Base-by-base conservation (phyloP, 2,888 invertebrate genomes). In the Sminthurides aquaticus region DNA sequence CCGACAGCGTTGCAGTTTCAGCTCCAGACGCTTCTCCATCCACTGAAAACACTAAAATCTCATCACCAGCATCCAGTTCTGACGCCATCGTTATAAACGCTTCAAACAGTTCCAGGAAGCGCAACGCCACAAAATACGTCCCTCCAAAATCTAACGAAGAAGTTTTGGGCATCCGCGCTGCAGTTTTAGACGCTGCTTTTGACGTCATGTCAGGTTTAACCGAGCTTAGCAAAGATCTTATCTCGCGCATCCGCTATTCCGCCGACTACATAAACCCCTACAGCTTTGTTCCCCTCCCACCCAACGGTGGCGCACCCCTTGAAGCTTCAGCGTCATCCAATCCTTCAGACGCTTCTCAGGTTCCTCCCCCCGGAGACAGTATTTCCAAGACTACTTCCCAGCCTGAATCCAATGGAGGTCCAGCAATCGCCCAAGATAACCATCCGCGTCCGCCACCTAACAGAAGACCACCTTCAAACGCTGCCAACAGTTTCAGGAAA, bases 161-260 rank as follows among this genome's bases (percentile, higher is more conserved):
- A 52, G 15, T 64, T 2, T 24, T 49, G 55, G 66, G 62, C 1
- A 60, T 69, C 43, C 62, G 70, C n/a, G 63, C 66, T 26, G 59
- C 67, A 27, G 64, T 72, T 24, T 49, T 74, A 25, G 59, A 65
- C 27, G 64, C 68, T 22, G 71, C 72, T 49, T 60, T 71, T 29
- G 72, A 71, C 48, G 61, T 72, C 22, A 64, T 72, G 49, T 59
- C 63, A 20, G 66, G 62, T 22, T 26, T 74, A 49, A 67, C 71
- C 2, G 70, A 72, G 24, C 49, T 70, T 24, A 67, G 69, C 43
- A 66, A 52, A 29, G 59, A 67, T 29, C 34, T 68, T 20, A 58
- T 68, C 2, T 34, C 54, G n/a, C 60, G 67, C 29, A 34, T 67
- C 11, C 34, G 64, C 27, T 28, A 56, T 11, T 55, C 64, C 2